Percentiles rank a stretch among this genome's conserved stretches.
phyloP scores from a whole-genome alignment of 1,140 invertebrate genomes.

The Steinernema khuongi region DNA sequence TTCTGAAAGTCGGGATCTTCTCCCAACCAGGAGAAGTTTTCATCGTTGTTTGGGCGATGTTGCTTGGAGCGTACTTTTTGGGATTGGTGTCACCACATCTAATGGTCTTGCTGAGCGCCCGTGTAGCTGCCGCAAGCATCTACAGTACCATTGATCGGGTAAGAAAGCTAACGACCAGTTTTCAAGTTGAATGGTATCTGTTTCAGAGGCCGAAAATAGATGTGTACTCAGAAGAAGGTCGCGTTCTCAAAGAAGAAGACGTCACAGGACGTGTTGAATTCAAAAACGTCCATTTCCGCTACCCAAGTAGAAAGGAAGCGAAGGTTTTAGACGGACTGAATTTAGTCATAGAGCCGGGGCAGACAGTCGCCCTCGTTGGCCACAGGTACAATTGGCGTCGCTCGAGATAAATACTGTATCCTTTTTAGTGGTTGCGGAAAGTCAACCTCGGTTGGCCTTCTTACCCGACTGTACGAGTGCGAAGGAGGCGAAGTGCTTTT shows the following conservation, averaged over 20 bases:
- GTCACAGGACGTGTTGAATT: conserved; percentile 59
- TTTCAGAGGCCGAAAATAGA: conserved; percentile 60
- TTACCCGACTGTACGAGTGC: conserved; percentile 61
- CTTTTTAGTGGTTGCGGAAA: conserved; percentile 61
- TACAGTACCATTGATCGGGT: conserved; percentile 63
- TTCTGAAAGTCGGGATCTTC: conserved; percentile 37
- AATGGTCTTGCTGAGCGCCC: conserved; percentile 46
- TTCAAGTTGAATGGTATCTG: conserved; percentile 28
- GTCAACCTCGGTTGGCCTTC: conserved; percentile 60
- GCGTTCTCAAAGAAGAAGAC: conserved; percentile 40
- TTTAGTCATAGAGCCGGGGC: conserved; percentile 78
- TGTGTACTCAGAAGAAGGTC: conserved; percentile 51
- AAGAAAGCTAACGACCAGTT: conserved; percentile 24
- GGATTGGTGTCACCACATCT: conserved; percentile 46
- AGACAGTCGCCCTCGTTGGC: conserved; percentile 80
- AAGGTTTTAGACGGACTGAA: conserved; percentile 74
- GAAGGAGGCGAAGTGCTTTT: conserved; percentile 52
- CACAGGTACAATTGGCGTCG: conserved; percentile 17
- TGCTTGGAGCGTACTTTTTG: conserved; percentile 46
- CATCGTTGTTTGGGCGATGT: conserved; percentile 43
- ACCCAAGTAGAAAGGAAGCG: conserved; percentile 60
- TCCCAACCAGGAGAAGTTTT: conserved; percentile 46
- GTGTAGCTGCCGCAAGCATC: conserved; percentile 46
- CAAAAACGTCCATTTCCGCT: conserved; percentile 60
- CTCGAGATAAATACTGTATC: not conserved